phyloP scores from a whole-genome alignment of 2,888 invertebrate species.

The Ypsolopha sequella region DNA sequence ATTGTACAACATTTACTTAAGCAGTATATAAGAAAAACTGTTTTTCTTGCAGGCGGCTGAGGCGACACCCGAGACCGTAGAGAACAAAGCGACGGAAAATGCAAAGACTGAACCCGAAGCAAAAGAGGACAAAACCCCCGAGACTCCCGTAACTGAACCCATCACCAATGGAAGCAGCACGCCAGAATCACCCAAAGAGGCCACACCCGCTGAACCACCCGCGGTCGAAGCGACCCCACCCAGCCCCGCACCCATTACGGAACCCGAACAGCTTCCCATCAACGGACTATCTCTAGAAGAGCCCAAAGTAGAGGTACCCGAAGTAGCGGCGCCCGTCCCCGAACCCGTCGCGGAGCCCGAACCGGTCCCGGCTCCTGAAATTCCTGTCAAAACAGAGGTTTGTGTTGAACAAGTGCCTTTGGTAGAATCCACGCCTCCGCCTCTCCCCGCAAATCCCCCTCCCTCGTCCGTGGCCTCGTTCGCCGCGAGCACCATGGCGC shows the following conservation, averaged over 20 bases:
- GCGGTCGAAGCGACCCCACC: constrained; percentile 21
- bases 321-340: constrained; percentile 31
- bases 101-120: constrained; percentile 33
- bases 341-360: constrained; percentile 28
- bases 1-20: not conserved
- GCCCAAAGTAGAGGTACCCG: constrained; percentile 30
- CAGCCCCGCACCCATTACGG: constrained; percentile 26
- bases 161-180: constrained; percentile 59
- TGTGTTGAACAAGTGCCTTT: constrained; percentile 71
- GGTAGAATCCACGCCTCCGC: constrained; percentile 77
- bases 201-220: constrained; percentile 17
- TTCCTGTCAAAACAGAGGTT: constrained; percentile 63
- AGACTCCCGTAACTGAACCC: constrained; percentile 63
- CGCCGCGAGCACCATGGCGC: constrained; percentile 77
- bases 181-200: constrained; percentile 47
- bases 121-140: constrained; percentile 54
- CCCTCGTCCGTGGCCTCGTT: constrained; percentile 82
- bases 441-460: constrained; percentile 80
- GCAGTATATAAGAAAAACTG: not conserved
- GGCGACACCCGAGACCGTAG: constrained; percentile 36
- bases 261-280: constrained; percentile 49
- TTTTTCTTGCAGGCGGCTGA: constrained; percentile 48
- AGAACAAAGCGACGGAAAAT: constrained; percentile 37
- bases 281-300: constrained; percentile 55
- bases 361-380: constrained; percentile 50